These are phyloP conservation scores for Artibeus jamaicensis DNA, from an alignment of 2,797 vertebrate species.

Conservation along the genomic window DNA sequence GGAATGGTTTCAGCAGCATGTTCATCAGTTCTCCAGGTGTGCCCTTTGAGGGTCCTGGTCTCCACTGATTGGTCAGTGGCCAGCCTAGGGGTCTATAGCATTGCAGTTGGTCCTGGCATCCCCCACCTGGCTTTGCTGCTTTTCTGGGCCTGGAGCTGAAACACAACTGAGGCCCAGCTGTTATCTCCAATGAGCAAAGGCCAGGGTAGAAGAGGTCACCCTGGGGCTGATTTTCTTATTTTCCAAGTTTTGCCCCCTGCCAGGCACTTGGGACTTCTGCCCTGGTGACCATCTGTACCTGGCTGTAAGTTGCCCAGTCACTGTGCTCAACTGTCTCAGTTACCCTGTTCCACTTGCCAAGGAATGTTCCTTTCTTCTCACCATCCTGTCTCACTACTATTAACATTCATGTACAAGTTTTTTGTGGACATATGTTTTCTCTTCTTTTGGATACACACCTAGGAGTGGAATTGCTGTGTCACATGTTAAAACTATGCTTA, in stretches of 20 bases:
- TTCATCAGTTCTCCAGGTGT: not conserved
- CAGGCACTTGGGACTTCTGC: not conserved
- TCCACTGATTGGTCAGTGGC: not conserved
- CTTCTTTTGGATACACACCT: not conserved
- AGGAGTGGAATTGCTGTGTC: not conserved
- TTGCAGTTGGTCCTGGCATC: not conserved
- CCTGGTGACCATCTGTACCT: not conserved
- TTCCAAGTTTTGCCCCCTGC: not conserved
- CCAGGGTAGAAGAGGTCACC: not conserved
- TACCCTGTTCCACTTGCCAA: not conserved
- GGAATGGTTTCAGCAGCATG: not conserved
- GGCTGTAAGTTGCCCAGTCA: not conserved
- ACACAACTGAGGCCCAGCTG: not conserved
- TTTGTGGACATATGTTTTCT: not conserved
- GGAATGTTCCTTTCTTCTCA: not conserved
- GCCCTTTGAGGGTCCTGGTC: not conserved
- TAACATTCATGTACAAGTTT: not conserved
- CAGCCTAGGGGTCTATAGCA: not conserved
- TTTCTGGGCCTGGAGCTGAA: not conserved
- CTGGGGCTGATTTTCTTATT: not conserved
- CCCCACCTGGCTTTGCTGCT: not conserved
- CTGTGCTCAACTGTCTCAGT: not conserved
- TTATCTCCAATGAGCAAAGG: not conserved
- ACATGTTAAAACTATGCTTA: not conserved
- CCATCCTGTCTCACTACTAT: not conserved